A percentile compares a stretch with the other conserved stretches of the same genome.
Conservation (phyloP, 2,888 invertebrate species). For the Ormia ochracea region DNA sequence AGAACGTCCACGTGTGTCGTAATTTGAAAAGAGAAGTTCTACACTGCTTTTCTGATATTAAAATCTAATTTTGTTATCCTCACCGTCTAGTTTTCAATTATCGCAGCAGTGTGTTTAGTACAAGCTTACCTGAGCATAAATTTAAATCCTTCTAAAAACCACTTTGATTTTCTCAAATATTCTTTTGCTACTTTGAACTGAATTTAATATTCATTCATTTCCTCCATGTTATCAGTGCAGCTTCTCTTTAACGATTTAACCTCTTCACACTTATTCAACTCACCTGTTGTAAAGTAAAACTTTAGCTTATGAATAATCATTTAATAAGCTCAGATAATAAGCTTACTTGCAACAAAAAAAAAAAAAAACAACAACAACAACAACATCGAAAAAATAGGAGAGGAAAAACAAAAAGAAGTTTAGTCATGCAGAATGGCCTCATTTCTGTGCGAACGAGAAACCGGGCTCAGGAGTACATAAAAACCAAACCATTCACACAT, state of each 20-base stretch:
- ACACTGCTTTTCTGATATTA: too few relatives aligned
- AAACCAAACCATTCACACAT: conserved; percentile 11
- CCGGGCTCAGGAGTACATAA: conserved; percentile 7
- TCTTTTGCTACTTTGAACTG: background rate
- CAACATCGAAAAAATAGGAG: background rate
- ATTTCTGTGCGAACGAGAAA: conserved; percentile 40
- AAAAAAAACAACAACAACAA: too few relatives aligned
- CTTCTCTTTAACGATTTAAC: conserved; percentile 9
- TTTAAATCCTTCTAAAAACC: too few relatives aligned
- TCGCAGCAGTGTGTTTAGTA: too few relatives aligned
- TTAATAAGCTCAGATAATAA: conserved; percentile 60
- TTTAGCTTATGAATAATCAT: conserved; percentile 54
- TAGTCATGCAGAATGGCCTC: conserved; percentile 61
- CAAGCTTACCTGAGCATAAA: too few relatives aligned
- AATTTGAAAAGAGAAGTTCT: too few relatives aligned
- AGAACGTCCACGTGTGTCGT: too few relatives aligned
- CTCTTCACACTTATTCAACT: conserved; percentile 21
- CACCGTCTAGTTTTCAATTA: too few relatives aligned
- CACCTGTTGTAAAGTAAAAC: conserved; percentile 37
- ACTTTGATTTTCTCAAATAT: background rate
- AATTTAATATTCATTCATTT: conserved; percentile 32
- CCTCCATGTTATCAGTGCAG: conserved; percentile 40
- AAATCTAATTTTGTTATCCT: too few relatives aligned
- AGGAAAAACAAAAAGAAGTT: conserved; percentile 18
- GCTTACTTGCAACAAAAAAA: too few relatives aligned